Evolutionary conservation across 2,888 invertebrate species (phyloP).

Genomic region (Cremastinae sp.): DNA sequence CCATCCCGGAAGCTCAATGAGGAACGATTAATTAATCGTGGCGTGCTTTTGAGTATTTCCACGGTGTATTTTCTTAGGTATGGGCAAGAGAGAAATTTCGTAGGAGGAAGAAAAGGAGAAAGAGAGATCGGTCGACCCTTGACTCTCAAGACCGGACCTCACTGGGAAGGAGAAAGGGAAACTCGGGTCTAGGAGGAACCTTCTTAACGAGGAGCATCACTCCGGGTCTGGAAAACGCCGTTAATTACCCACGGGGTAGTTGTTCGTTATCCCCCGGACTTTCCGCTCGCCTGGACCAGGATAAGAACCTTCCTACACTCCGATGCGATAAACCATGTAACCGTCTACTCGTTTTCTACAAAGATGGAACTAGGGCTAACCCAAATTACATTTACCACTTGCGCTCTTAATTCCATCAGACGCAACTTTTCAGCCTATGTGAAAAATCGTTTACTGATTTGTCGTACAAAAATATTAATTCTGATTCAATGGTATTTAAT

Average conservation of each 20-base stretch:
- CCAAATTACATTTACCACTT: constrained; percentile 77
- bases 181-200: constrained; percentile 68
- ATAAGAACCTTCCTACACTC: constrained; percentile 37
- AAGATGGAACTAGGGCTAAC: constrained; percentile 70
- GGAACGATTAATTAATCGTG: constrained; percentile 60
- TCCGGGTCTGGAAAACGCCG: constrained; percentile 76
- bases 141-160: constrained; percentile 52
- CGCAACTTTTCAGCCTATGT: background rate
- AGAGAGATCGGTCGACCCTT: constrained; percentile 34
- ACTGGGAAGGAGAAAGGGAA: constrained; percentile 24
- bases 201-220: constrained; percentile 78
- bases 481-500: too few relatives aligned
- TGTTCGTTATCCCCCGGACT: constrained; percentile 75
- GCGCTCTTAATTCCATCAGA: constrained; percentile 64
- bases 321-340: background rate
- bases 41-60: too few relatives aligned
- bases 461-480: background rate
- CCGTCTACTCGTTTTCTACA: constrained; percentile 29
- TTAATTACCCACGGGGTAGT: constrained; percentile 76
- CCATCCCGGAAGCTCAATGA: too few relatives aligned
- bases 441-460: too few relatives aligned
- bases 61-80: too few relatives aligned
- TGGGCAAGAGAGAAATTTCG: too few relatives aligned
- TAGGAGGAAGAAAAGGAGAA: constrained; percentile 36
- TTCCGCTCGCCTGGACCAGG: constrained; percentile 59